Percentiles rank a stretch among this genome's conserved stretches.
These are phyloP conservation scores for Polylopha cassiicola DNA, from an alignment of 2,888 invertebrate species.

Conservation along the genomic window DNA sequence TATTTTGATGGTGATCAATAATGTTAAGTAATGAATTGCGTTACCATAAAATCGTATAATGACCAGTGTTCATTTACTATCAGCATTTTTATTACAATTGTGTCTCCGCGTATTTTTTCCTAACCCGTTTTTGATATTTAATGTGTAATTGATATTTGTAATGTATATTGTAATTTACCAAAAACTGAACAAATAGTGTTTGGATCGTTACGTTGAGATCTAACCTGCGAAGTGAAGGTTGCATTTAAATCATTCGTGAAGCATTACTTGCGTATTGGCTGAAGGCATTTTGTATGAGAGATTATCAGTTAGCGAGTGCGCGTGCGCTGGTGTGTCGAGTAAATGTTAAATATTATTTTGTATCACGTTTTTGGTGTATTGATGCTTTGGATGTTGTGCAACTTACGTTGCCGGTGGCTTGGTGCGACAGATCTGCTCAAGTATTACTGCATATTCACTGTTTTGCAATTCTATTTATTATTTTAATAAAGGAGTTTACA, in stretches of 20 bases:
- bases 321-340: constrained; percentile 16
- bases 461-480: constrained; percentile 73
- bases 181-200: constrained; percentile 16
- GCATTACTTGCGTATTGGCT: background rate
- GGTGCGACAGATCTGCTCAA: constrained; percentile 53
- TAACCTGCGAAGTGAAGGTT: constrained; percentile 7
- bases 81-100: constrained; percentile 21
- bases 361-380: constrained; percentile 46
- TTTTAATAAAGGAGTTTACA: constrained; percentile 73
- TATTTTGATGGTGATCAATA: constrained; percentile 43
- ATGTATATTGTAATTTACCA: constrained; percentile 14
- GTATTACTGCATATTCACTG: constrained; percentile 59
- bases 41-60: constrained; percentile 46
- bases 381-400: constrained; percentile 57
- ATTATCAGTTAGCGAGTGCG: constrained; percentile 12
- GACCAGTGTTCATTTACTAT: constrained; percentile 39
- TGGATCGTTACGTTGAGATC: constrained; percentile 5
- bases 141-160: constrained; percentile 10
- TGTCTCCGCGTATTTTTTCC: constrained; percentile 25
- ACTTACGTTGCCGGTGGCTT: constrained; percentile 44
- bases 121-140: constrained; percentile 12
- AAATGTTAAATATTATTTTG: constrained; percentile 40
- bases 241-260: no score
- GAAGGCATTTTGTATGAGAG: background rate
- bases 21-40: constrained; percentile 42